phyloP scores from a whole-genome alignment of 2,888 invertebrate genomes.

The Slavum lentiscoides region DNA sequence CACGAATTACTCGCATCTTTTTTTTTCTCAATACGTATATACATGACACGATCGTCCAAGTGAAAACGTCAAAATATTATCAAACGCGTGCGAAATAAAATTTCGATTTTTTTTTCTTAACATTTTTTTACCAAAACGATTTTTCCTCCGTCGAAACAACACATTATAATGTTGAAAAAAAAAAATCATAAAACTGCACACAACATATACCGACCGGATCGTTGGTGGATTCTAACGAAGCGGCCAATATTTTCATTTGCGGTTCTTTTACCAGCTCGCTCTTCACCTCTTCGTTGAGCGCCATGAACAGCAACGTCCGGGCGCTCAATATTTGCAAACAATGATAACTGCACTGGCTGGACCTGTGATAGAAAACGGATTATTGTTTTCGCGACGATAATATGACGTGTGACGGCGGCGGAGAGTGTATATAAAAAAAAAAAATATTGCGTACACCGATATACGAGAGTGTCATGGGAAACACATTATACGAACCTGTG shows the following conservation, averaged over 20 bases:
- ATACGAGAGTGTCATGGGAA: no score
- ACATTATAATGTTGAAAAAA: no score
- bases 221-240: slow-evolving; percentile 67
- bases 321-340: slow-evolving; percentile 67
- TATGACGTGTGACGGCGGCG: background rate
- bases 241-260: slow-evolving; percentile 65
- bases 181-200: background rate
- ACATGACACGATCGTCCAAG: no score
- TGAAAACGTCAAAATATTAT: no score
- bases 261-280: slow-evolving; percentile 64
- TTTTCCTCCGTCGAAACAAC: no score
- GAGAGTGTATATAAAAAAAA: no score
- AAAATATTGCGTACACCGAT: no score
- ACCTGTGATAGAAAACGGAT: slow-evolving; percentile 58
- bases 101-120: no score
- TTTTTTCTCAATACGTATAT: no score
- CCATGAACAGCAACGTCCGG: slow-evolving; percentile 66
- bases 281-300: slow-evolving; percentile 64
- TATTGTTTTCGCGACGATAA: background rate
- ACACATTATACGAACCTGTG: slow-evolving; percentile 60
- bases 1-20: no score
- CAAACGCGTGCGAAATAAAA: no score
- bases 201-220: slow-evolving; percentile 64
- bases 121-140: no score
- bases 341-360: slow-evolving; percentile 66